Evolutionary conservation across 1,140 invertebrate genomes (phyloP), one percentile per base, ranked within the genome.

Genomic region (Lutraria rhynchaena): DNA sequence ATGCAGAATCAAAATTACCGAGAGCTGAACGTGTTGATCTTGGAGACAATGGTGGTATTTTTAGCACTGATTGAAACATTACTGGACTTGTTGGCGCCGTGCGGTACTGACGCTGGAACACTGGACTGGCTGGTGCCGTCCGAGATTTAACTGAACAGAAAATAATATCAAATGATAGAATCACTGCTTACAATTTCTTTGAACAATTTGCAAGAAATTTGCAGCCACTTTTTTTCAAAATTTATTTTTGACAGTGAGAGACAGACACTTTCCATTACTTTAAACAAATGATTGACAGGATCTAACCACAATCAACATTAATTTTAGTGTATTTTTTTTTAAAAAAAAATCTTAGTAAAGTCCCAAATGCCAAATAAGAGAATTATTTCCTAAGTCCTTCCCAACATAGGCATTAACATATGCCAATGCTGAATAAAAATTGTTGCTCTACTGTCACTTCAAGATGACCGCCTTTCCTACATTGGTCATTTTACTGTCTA

Each of bases 61-160:
- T 60, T 41, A 81, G 51, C 33, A 63, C 60, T 19, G 78, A 81
- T 35, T 81, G 78, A 81, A 81, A 81, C 51, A 44, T 80, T 69
- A 70, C 65, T 29, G 76, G 76, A 44, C 76, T 80, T 55, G 76
- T 69, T 27, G 76, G 76, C 44, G 76, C 76, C 17, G 63, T 80
- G 5, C 76, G 29, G 22, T 29, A 69, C 65, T 57, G 63, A 46
- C 61, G 61, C 53, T 60, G 51, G 13, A 58, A 19, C 22, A 80
- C 63, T 46, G 76, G 76, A 70, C 76, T 80, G 0, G 76, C 76
- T 1, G 76, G 76, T 19, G 76, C 76, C 49, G 76, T 80, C 44
- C 63, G 65, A 9, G 76, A 80, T 22, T 61, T 33, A 15, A 70
- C 76, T 70, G 76, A 24, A 33, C 60, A 70, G 24, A 80, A 70